A percentile compares a stretch with the other conserved stretches of the same genome.
These are phyloP conservation scores for Sycophila sp. DNA, from an alignment of 1,140 invertebrate species.

Conservation along the genomic window DNA sequence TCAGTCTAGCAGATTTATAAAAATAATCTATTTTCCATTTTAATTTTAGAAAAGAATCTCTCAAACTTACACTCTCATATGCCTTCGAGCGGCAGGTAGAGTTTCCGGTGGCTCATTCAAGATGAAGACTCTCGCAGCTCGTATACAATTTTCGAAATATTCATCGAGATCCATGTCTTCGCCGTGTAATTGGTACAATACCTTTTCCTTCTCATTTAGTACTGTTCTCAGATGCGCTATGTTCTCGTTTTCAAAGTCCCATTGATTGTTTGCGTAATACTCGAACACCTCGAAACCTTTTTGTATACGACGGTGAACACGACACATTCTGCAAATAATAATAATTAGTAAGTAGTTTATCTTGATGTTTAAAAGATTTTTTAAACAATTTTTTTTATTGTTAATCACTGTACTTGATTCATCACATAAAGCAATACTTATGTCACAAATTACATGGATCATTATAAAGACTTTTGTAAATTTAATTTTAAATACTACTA, in stretches of 20 bases:
- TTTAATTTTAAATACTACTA: too few relatives aligned
- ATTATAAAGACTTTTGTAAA: too few relatives aligned
- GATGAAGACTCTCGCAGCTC: slow-evolving; percentile 79
- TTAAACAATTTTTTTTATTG: too few relatives aligned
- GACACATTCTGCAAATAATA: slow-evolving; percentile 74
- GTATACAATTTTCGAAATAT: slow-evolving; percentile 80
- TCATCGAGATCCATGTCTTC: slow-evolving; percentile 76
- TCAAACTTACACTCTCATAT: slow-evolving; percentile 79
- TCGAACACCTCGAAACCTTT: slow-evolving; percentile 88
- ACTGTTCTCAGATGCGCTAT: slow-evolving; percentile 64
- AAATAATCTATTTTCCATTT: too few relatives aligned
- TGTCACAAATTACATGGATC: too few relatives aligned
- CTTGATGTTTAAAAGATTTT: too few relatives aligned
- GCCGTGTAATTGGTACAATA: slow-evolving; percentile 76
- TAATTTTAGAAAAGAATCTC: slow-evolving; percentile 16
- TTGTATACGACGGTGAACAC: slow-evolving; percentile 79
- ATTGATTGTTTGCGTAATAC: slow-evolving; percentile 87
- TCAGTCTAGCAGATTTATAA: too few relatives aligned
- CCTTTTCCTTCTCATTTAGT: slow-evolving; percentile 73
- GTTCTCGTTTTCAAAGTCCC: slow-evolving; percentile 81
- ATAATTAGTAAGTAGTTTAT: too few relatives aligned
- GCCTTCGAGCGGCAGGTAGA: slow-evolving; percentile 80
- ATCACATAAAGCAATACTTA: too few relatives aligned
- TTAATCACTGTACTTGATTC: too few relatives aligned
- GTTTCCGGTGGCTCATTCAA: slow-evolving; percentile 86